These are phyloP conservation scores for Amphiduros pacificus DNA, from an alignment of 2,888 invertebrate genomes.

Conservation along the genomic window DNA sequence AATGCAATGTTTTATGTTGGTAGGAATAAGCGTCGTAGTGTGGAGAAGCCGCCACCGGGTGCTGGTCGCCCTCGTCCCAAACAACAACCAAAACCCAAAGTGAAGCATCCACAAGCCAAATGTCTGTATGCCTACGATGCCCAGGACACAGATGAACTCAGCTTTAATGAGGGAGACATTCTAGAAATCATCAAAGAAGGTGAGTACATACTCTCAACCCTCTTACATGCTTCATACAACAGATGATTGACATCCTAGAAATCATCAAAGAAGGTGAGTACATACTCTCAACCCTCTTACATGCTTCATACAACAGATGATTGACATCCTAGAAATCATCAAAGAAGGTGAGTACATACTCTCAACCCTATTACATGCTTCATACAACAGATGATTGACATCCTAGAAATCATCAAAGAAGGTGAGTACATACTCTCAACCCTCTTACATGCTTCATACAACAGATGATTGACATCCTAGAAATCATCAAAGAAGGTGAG, in stretches of 20 bases:
- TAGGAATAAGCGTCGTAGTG: not conserved
- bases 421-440: constrained; percentile 28
- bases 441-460: no score
- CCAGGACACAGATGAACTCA: constrained; percentile 70
- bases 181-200: constrained; percentile 64
- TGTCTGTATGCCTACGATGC: constrained; percentile 69
- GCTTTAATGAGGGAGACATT: constrained; percentile 66
- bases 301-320: no score
- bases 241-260: constrained; percentile 68
- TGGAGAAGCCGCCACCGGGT: constrained; percentile 49
- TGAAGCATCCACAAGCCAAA: constrained; percentile 37
- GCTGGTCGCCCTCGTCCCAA: constrained; percentile 60
- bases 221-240: no score
- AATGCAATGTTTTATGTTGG: no score
- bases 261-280: constrained; percentile 59
- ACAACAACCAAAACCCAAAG: constrained; percentile 49
- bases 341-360: constrained; percentile 40
- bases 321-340: constrained; percentile 67
- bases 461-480: no score
- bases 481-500: no score
- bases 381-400: no score
- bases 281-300: no score
- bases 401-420: constrained; percentile 65
- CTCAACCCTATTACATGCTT: no score
- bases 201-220: no score